A percentile compares a stretch with the other conserved stretches of the same genome.
These are phyloP conservation scores for Psittacus erithacus DNA, from an alignment of 2,113 vertebrate species.

Conservation along the genomic window DNA sequence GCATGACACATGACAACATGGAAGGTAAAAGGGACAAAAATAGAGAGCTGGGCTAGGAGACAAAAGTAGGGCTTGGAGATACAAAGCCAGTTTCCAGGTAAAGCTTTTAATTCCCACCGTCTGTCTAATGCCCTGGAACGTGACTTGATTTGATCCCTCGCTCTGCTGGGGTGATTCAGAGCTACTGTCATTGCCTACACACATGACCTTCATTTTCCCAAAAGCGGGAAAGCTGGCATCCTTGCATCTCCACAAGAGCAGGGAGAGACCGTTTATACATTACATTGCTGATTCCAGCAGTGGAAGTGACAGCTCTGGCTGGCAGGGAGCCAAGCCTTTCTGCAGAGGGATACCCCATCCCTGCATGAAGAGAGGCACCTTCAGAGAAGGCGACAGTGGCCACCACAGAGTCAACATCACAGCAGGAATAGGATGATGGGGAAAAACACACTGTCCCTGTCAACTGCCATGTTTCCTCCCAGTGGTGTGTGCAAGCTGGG, in stretches of 20 bases:
- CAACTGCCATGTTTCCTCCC: neutral
- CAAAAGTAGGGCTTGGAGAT: constrained; percentile 27
- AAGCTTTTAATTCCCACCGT: constrained; percentile 71
- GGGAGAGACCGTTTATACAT: neutral
- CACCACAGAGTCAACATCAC: neutral
- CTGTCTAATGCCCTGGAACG: constrained; percentile 69
- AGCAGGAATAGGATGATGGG: neutral
- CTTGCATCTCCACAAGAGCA: neutral
- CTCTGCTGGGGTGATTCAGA: neutral
- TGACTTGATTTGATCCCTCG: constrained; percentile 38
- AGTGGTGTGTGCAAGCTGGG: neutral
- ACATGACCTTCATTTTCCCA: neutral
- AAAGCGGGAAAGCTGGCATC: neutral
- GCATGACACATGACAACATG: fast-evolving
- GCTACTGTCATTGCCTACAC: neutral
- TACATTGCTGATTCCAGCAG: neutral
- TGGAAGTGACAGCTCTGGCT: neutral
- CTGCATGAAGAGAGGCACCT: neutral
- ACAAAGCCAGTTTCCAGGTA: constrained; percentile 66
- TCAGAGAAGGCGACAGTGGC: neutral
- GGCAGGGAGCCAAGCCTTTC: neutral
- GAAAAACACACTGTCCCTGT: neutral
- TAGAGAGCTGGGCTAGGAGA: constrained; percentile 1
- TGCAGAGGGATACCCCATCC: neutral
- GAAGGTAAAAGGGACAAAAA: constrained; percentile 25